Evolutionary conservation across 2,888 invertebrate genomes (phyloP).

Genomic region (Xestia sexstrigata): DNA sequence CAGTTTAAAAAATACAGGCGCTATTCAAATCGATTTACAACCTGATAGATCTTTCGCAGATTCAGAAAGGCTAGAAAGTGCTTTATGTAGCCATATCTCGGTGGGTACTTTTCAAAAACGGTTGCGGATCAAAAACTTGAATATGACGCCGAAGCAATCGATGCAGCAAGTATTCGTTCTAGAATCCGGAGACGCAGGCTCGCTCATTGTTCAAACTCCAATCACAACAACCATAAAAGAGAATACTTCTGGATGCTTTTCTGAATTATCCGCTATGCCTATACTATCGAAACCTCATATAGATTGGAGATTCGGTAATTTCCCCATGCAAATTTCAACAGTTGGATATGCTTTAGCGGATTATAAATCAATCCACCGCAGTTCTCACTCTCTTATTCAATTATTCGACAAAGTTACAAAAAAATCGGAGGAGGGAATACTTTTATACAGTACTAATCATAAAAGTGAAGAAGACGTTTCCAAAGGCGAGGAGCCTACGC

Average conservation of each 20-base stretch:
- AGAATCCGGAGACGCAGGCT: conserved; percentile 80
- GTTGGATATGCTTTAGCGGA: conserved; percentile 80
- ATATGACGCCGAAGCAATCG: conserved; percentile 81
- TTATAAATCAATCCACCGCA: conserved; percentile 55
- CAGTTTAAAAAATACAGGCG: conserved; percentile 22
- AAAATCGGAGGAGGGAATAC: conserved; percentile 5
- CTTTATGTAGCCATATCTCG: conserved; percentile 74
- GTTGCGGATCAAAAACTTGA: conserved; percentile 78
- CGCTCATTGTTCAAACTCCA: conserved; percentile 76
- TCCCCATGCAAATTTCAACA: conserved; percentile 82
- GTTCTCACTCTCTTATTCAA: conserved; percentile 47
- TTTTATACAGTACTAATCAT: conserved; percentile 4
- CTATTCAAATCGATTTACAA: conserved; percentile 48
- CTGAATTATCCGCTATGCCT: conserved; percentile 70
- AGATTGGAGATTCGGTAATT: conserved; percentile 73
- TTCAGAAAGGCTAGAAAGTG: conserved; percentile 75
- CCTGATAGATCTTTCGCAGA: conserved; percentile 69
- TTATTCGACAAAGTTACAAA: conserved; percentile 50
- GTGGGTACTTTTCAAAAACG: conserved; percentile 78
- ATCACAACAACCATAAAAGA: conserved; percentile 69
- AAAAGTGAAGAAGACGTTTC: conserved; percentile 62
- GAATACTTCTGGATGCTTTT: conserved; percentile 63
- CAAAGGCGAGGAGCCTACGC: conserved; percentile 47
- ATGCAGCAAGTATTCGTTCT: conserved; percentile 76
- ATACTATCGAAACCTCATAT: conserved; percentile 72